Conservation (phyloP, 2,113 vertebrate genomes). For the Thamnophis sirtalis region DNA sequence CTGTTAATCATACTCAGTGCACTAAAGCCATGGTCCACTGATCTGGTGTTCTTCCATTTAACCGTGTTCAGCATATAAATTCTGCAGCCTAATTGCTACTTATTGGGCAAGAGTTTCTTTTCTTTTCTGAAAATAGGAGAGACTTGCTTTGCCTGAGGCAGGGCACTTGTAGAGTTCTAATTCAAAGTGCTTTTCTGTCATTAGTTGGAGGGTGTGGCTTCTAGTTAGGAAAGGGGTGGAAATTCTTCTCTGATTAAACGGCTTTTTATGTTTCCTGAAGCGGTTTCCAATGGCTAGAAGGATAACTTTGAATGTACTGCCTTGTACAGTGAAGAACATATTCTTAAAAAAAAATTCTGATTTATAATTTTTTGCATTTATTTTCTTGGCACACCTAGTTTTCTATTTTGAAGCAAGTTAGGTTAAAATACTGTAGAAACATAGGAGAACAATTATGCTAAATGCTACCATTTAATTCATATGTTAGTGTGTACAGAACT, state of each 20-base stretch:
- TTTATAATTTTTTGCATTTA: not conserved
- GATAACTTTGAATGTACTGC: constrained; percentile 59
- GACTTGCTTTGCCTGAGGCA: constrained; percentile 62
- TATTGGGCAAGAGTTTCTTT: constrained; percentile 72
- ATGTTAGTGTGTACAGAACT: not conserved
- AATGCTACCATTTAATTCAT: not conserved
- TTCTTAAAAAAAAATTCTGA: not conserved
- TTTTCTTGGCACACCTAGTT: not conserved
- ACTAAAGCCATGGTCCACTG: constrained; percentile 71
- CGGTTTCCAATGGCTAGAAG: constrained; percentile 33
- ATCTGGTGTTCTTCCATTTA: constrained; percentile 69
- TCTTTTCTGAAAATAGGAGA: constrained; percentile 65
- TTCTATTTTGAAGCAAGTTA: not conserved
- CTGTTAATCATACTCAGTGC: constrained; percentile 81
- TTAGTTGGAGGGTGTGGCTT: constrained; percentile 67
- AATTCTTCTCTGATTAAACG: constrained; percentile 59
- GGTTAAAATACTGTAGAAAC: not conserved
- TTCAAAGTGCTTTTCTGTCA: constrained; percentile 69
- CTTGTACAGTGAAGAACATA: not conserved
- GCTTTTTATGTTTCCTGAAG: constrained; percentile 60
- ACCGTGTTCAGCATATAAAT: constrained; percentile 78
- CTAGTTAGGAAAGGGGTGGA: constrained; percentile 66
- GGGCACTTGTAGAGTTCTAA: constrained; percentile 55
- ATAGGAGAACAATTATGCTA: not conserved
- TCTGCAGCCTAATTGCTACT: constrained; percentile 72